phyloP scores from a whole-genome alignment of 2,113 vertebrate genomes.

The Caretta caretta region DNA sequence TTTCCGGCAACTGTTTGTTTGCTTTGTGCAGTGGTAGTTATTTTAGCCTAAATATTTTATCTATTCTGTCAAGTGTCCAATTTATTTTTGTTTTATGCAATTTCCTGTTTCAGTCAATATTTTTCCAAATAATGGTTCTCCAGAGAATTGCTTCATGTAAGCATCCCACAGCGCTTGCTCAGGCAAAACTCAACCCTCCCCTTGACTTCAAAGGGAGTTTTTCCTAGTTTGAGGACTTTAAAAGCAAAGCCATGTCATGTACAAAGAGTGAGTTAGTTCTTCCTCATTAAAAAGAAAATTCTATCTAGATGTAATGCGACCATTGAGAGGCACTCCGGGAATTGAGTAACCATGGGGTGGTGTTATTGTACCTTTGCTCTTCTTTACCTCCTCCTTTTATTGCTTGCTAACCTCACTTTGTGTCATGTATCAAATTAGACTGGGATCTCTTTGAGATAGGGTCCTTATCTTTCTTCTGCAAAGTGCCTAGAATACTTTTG shows the following conservation, averaged over 20 bases:
- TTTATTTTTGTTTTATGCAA: constrained; percentile 61
- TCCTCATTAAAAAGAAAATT: neutral
- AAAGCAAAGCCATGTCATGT: neutral
- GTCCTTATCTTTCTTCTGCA: neutral
- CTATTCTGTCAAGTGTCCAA: constrained; percentile 57
- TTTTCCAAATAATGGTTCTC: neutral
- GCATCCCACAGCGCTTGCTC: neutral
- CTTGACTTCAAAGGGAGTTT: neutral
- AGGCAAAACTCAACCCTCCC: neutral
- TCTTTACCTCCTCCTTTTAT: neutral
- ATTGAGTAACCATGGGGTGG: neutral
- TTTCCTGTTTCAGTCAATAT: constrained; percentile 54
- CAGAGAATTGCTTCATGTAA: neutral
- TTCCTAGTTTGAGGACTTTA: neutral
- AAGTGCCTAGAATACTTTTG: neutral
- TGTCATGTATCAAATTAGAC: rapidly evolving
- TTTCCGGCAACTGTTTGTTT: constrained; percentile 70
- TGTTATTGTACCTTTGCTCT: constrained; percentile 15
- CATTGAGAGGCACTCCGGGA: neutral
- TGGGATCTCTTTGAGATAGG: neutral
- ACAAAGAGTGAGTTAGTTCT: neutral
- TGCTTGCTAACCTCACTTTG: neutral
- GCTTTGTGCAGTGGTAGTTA: constrained; percentile 56
- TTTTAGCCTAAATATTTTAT: constrained; percentile 68
- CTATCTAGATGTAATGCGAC: neutral